Evolutionary conservation across 2,888 invertebrate species (phyloP).

Genomic region (Brachypterus glaber): DNA sequence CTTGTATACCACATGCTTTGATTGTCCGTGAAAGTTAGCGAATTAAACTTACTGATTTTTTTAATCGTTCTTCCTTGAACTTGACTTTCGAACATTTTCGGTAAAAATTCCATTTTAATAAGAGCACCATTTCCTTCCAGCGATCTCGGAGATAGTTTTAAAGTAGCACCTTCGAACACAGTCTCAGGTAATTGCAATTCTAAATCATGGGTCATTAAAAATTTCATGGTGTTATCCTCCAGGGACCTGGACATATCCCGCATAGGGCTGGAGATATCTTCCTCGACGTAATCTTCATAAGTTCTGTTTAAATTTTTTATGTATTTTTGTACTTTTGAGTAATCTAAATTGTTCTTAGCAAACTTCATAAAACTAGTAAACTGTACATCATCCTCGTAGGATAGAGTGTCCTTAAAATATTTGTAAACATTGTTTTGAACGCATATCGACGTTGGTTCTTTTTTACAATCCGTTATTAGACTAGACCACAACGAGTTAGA

Average conservation of each 20-base stretch:
- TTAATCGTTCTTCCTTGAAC: conserved; percentile 47
- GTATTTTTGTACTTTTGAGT: conserved; percentile 19
- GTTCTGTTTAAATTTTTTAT: conserved; percentile 36
- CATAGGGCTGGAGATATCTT: conserved; percentile 49
- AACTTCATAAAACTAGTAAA: conserved; percentile 49
- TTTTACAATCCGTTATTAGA: conserved; percentile 58
- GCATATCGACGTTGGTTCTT: conserved; percentile 57
- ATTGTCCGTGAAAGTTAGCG: too few species aligned
- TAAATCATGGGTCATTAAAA: conserved; percentile 69
- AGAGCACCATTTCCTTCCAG: conserved; percentile 67
- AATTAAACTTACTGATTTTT: conserved; percentile 56
- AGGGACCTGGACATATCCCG: conserved; percentile 67
- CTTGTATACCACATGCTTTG: too few species aligned
- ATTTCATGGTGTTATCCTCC: conserved; percentile 54
- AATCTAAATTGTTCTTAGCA: conserved; percentile 29
- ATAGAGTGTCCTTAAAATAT: conserved; percentile 60
- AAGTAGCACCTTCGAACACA: conserved; percentile 61
- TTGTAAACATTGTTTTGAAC: conserved; percentile 67
- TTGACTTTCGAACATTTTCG: conserved; percentile 30
- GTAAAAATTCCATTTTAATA: conserved; percentile 61
- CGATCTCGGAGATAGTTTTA: conserved; percentile 64
- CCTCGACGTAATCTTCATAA: conserved; percentile 38
- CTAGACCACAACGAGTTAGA: conserved; percentile 65
- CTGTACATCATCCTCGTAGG: conserved; percentile 35
- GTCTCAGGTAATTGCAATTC: conserved; percentile 61